Base-by-base conservation (phyloP, 35 echinoderm and acorn worm genomes). In the Diadema setosum region DNA sequence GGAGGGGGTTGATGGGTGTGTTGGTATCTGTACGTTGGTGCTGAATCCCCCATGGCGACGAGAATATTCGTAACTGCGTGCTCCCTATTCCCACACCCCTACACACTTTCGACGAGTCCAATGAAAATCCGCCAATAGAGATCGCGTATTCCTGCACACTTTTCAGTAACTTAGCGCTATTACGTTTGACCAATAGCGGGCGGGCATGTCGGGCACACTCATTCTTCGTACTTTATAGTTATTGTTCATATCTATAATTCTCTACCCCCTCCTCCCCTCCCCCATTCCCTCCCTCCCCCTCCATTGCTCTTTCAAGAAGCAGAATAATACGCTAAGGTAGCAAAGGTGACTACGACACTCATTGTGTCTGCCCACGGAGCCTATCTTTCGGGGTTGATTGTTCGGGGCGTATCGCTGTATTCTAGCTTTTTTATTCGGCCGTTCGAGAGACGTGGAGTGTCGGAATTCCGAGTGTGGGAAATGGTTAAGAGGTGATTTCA, bases 391-490 rank as follows among this genome's bases (percentile, higher is more conserved):
- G 61, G 36, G 61, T n/a, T 33, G 61, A 65, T 65, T 65, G 61
- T 65, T 65, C 36, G 36, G 61, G 61, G 36, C n/a, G 36, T 65
- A 65, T 32, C 5, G 61, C 27, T 33, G 29, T 65, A 65, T 65
- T 5, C 36, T 65, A 65, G 61, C 5, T 15, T 65, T 65, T 65
- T 32, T 65, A 30, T 65, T 15, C n/a, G n/a, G n/a, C n/a, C n/a
- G n/a, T n/a, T n/a, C n/a, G n/a, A 0, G 61, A 65, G 23, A 33
- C 26, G 36, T 65, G 36, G 61, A 65, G n/a, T 65, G 61, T 65
- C 61, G 61, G 61, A 65, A 65, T 65, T 65, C 61, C 46, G 61
- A 65, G 61, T 58, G 82, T 84, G 82, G 82, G 82, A 84, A 84
- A 29, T 18, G 27, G 82, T 60, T 18, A 2, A 57, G 17, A 9